Conservation (phyloP, 2,113 vertebrate genomes). For the Nibea coibor region DNA sequence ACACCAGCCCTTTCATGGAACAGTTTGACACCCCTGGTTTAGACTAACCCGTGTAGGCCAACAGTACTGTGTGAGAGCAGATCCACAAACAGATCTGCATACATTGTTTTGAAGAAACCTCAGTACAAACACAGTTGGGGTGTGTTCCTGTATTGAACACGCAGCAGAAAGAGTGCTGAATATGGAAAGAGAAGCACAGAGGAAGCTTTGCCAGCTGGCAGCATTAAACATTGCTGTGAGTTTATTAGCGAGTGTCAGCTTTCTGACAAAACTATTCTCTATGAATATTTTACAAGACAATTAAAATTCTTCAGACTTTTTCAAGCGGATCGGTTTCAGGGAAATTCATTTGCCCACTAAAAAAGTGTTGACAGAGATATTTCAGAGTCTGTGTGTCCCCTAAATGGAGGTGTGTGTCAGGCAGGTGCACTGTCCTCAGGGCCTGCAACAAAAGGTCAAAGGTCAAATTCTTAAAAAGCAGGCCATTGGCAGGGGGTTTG, state of each 20-base stretch:
- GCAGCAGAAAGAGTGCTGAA: neutral
- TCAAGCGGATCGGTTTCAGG: conserved; percentile 47
- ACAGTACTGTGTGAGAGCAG: too few relatives aligned
- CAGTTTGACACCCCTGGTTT: too few relatives aligned
- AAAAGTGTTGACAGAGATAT: conserved; percentile 50
- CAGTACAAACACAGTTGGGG: too few relatives aligned
- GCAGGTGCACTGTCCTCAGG: conserved; percentile 53
- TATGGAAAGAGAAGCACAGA: conserved; percentile 2
- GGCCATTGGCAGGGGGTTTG: neutral
- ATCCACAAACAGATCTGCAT: too few relatives aligned
- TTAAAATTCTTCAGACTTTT: conserved; percentile 67
- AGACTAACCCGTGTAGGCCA: too few relatives aligned
- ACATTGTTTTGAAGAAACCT: too few relatives aligned
- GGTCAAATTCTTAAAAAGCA: conserved; percentile 25
- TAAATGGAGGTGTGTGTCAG: conserved; percentile 31
- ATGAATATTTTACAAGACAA: conserved; percentile 64
- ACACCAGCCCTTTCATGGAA: too few relatives aligned
- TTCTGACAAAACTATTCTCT: conserved; percentile 59
- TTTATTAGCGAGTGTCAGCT: conserved; percentile 64
- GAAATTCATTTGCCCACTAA: conserved; percentile 16
- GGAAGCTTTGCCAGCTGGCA: conserved; percentile 40
- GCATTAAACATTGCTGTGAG: conserved; percentile 41
- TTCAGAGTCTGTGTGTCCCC: conserved; percentile 35
- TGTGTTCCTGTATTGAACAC: neutral
- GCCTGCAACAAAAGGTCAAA: conserved; percentile 38